Evolutionary conservation across 2,797 vertebrate species (phyloP), one percentile per base, ranked within the genome.

Genomic region (Phylloscopus collybita): DNA sequence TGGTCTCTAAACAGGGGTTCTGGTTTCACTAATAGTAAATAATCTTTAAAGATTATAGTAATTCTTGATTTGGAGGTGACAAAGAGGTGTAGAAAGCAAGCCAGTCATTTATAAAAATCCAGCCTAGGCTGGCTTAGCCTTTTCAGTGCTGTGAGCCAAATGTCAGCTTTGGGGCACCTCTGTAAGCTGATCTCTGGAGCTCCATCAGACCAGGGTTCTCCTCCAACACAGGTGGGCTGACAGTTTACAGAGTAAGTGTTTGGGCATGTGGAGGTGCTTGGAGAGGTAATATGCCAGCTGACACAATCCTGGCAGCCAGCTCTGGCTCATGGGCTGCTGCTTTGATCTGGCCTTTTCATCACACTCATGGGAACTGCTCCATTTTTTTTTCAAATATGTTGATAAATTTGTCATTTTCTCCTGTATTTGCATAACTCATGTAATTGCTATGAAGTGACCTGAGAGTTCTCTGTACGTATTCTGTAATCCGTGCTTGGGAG

Each of bases 301-400:
- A 82, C 86, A 92, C 36, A 60, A 56, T 29, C 40, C 64, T 96
- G 93, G 83, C 94, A 95, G 86, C 60, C 67, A 50, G 34, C 79
- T 94, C 86, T 87, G 88, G 57, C 86, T 94, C 80, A 36, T 14
- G 74, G 91, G 42, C 78, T 89, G 80, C 71, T 87, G 79, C 95
- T 95, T 96, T 95, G 94, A 92, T 96, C 90, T 92, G 86, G 66
- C 40, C 80, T 93, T 92, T 88, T 69, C 82, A 36, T 61, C 51
- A 13, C 92, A 83, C 89, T 96, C 91, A 60, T 2, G 72, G 69
- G 54, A 88, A 56, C 59, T 29, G 82, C 57, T 86, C 38, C 6
- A 2, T 27, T 90, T 93, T 93, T 40, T 92, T 91, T 80, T 67
- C 51, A 81, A 92, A 82, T 79, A 65, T 32, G 27, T 80, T 96